Base-by-base conservation (phyloP, 53 echinoderm and acorn worm genomes). In the Luidia sarsii region DNA sequence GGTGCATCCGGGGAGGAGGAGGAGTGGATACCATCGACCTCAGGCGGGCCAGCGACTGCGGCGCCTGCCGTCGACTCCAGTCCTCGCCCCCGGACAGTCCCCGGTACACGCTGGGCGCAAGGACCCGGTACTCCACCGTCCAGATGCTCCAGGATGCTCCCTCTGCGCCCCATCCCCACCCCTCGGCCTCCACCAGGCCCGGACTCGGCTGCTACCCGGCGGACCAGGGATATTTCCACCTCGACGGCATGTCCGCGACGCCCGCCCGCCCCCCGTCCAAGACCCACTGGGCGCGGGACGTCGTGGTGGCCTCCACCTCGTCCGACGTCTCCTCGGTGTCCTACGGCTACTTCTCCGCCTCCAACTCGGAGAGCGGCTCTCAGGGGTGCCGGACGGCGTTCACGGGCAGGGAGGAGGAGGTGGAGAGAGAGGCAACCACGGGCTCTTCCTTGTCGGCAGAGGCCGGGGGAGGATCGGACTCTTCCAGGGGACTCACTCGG, bases 291-390 rank as follows among this genome's bases (percentile, higher is more conserved):
- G 45, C 9, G 16, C 77, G 46, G 29, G 77, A 77, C 3, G n/a
- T n/a, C n/a, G n/a, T n/a, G n/a, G n/a, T n/a, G n/a, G n/a, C n/a
- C n/a, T 59, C 67, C 0, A 72, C 68, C 0, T 57, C 68, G 9
- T 90, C 90, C 6, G 61, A 85, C 14, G 71, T 80, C 8, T 79
- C 86, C 31, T 85, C 85, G 29, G 24, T 82, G 20, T 90, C 90
- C 16, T 90, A 81, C 45, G 86, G 90, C 0, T 90, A 90, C 68
- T 62, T 82, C 61, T 90, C 90, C 3, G 90, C 81, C 2, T 48
- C 49, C 38, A 67, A 67, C 75, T 49, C 80, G 21, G 77, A 77
- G 18, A 48, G 32, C 33, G 27, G 24, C 6, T 55, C 34, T 30
- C 56, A 77, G n/a, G 15, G 46, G 8, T 46, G 8, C 15, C 46